Conservation (phyloP, 2,797 vertebrate genomes). For the Aphelocoma californica region DNA sequence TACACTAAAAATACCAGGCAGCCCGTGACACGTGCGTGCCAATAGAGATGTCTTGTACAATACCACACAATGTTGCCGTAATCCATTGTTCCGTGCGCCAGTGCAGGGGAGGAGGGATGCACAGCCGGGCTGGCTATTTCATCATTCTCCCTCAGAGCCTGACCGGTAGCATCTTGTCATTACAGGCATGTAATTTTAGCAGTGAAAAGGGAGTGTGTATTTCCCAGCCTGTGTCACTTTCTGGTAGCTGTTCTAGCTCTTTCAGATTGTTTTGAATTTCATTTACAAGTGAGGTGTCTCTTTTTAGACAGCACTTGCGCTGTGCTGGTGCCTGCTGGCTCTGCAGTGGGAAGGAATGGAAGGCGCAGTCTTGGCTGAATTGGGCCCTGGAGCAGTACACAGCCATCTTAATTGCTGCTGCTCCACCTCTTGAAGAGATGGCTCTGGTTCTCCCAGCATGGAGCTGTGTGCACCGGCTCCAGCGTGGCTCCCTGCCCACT, state of each 20-base stretch:
- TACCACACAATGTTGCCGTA: neutral
- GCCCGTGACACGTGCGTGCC: neutral
- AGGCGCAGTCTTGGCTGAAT: neutral
- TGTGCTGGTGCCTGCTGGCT: neutral
- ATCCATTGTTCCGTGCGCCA: constrained; percentile 3
- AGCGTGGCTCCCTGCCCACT: fast-evolving
- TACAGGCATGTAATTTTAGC: neutral
- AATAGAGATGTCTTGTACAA: neutral
- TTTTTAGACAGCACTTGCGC: neutral
- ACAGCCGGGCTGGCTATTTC: neutral
- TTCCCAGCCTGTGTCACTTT: neutral
- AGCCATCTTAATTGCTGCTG: constrained; percentile 9
- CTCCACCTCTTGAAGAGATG: neutral
- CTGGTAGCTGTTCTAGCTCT: neutral
- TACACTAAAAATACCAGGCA: neutral
- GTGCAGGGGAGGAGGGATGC: constrained; percentile 27
- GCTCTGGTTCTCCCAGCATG: neutral
- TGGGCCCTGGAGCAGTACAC: neutral
- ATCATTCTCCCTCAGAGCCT: constrained; percentile 18
- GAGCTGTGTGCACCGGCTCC: fast-evolving
- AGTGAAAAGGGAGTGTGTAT: neutral
- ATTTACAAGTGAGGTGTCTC: constrained; percentile 27
- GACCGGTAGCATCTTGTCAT: neutral
- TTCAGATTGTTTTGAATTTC: neutral
- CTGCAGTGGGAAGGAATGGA: neutral